phyloP scores from a whole-genome alignment of 2,797 vertebrate genomes.

The Botia almorhae region DNA sequence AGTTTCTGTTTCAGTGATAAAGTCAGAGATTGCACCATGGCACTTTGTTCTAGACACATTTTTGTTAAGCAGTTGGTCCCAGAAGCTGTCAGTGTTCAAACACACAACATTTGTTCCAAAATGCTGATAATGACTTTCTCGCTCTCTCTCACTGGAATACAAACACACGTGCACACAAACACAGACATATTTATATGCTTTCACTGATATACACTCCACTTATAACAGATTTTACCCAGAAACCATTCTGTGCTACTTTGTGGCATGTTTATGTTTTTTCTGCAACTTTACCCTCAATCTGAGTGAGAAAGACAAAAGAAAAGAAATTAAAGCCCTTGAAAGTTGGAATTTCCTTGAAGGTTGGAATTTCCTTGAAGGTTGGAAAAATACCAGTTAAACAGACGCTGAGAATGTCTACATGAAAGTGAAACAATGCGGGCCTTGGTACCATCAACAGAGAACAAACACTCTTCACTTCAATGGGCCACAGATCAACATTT shows the following conservation, averaged over 20 bases:
- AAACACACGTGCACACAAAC: too few species aligned
- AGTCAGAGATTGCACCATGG: neutral
- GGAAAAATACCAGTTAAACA: slow-evolving; percentile 19
- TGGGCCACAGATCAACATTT: slow-evolving; percentile 28
- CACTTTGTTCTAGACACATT: neutral
- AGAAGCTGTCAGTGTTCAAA: neutral
- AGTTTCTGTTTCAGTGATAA: neutral
- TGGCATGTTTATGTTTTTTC: neutral
- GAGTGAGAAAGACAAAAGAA: neutral
- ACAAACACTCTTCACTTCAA: slow-evolving; percentile 6
- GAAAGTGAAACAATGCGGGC: slow-evolving; percentile 17
- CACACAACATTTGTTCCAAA: neutral
- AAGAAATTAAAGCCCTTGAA: neutral
- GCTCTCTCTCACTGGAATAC: neutral
- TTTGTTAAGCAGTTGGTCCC: neutral
- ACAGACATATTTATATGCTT: neutral
- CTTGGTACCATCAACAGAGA: neutral
- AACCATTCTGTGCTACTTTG: neutral
- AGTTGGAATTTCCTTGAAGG: neutral
- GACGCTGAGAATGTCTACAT: neutral
- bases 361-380: neutral
- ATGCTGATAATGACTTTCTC: neutral
- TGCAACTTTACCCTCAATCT: neutral
- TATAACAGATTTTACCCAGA: slow-evolving; percentile 26
- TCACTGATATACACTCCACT: neutral